Evolutionary conservation across 2,888 invertebrate genomes (phyloP).

Genomic region (Phaonia tiefii): DNA sequence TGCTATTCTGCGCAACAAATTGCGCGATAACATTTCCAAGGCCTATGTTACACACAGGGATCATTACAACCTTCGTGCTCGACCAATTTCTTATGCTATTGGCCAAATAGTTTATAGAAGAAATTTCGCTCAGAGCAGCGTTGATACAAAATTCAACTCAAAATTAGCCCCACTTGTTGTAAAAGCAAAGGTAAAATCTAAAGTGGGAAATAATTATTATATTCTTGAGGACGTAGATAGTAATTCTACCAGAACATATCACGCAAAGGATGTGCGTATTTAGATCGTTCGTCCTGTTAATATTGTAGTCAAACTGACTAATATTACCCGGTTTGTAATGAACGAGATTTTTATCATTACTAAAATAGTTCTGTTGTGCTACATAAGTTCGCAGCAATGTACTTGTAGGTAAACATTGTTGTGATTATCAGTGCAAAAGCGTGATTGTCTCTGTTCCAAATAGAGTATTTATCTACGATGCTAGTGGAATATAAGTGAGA

Average conservation of each 20-base stretch:
- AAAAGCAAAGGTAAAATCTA: background rate
- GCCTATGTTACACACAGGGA: background rate
- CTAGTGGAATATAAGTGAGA: no score
- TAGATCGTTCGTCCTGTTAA: background rate
- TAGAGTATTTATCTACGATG: no score
- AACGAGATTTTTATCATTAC: no score
- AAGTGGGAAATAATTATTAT: background rate
- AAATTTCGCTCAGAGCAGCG: slow-evolving; percentile 1
- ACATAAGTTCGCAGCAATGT: no score
- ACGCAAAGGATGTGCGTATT: background rate
- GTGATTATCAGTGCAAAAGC: no score
- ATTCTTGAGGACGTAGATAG: background rate
- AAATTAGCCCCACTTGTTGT: background rate
- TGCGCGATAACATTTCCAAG: background rate
- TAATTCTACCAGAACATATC: no score
- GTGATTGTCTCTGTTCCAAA: no score
- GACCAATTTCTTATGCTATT: background rate
- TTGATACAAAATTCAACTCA: background rate
- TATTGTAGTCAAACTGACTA: background rate
- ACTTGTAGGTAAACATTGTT: no score
- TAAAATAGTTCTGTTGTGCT: no score
- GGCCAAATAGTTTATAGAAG: background rate
- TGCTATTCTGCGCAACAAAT: background rate
- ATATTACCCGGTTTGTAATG: slow-evolving; percentile 3
- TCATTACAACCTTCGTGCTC: background rate